Evolutionary conservation across 2,113 vertebrate genomes (phyloP).

Genomic region (Mystacornis crossleyi): DNA sequence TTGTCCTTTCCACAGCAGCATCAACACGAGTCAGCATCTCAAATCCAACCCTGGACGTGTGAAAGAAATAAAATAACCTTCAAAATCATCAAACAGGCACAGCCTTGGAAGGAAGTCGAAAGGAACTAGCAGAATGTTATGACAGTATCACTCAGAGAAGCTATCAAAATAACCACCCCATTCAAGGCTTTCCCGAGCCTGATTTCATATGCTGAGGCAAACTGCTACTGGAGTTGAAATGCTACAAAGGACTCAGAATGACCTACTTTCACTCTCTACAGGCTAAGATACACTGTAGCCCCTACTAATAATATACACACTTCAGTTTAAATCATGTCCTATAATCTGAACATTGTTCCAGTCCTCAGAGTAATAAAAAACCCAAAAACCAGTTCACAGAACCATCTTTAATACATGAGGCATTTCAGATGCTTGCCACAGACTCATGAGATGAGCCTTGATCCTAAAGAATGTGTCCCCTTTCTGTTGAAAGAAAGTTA

Average conservation of each 20-base stretch:
- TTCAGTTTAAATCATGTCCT: not conserved
- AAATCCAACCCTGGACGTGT: not conserved
- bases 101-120: not conserved
- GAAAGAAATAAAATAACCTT: not conserved
- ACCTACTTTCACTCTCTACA: conserved; percentile 32
- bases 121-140: not conserved
- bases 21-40: not conserved
- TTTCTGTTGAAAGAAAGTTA: not conserved
- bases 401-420: conserved; percentile 37
- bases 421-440: not conserved
- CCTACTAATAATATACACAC: conserved; percentile 17
- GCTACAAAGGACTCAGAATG: not conserved
- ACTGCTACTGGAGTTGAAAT: not conserved
- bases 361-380: conserved; percentile 15
- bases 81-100: not conserved
- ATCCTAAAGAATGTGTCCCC: not conserved
- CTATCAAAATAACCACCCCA: not conserved
- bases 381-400: conserved; percentile 1
- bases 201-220: not conserved
- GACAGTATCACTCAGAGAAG: not conserved
- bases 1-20: not conserved
- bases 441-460: not conserved
- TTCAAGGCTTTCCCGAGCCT: not conserved
- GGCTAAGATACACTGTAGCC: not conserved
- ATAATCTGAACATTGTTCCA: not conserved